Evolutionary conservation across 2,888 invertebrate genomes (phyloP).

Genomic region (Drosophila longiperda): DNA sequence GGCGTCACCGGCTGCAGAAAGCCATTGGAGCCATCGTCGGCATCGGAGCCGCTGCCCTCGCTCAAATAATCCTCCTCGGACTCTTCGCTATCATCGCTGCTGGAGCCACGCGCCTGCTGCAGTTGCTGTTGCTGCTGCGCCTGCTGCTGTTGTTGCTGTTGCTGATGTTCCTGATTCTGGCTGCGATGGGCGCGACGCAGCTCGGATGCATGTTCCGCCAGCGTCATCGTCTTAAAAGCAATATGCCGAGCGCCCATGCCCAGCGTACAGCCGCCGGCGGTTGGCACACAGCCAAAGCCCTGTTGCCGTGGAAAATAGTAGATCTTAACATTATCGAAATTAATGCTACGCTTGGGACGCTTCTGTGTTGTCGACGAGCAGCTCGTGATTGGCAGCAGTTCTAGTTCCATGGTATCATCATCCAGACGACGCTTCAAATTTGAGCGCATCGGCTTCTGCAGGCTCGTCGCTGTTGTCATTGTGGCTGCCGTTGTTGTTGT

Average conservation of each 20-base stretch:
- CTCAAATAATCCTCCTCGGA: constrained; percentile 90
- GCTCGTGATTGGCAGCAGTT: constrained; percentile 48
- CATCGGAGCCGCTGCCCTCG: constrained; percentile 92
- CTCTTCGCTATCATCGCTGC: constrained; percentile 94
- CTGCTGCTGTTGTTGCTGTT: constrained; percentile 75
- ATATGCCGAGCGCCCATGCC: constrained; percentile 93
- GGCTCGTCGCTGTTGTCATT: constrained; percentile 6
- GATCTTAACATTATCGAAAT: constrained; percentile 96
- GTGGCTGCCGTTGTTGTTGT: constrained; percentile 27
- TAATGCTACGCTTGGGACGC: constrained; percentile 92
- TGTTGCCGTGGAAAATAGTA: constrained; percentile 97
- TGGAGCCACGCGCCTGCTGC: constrained; percentile 85
- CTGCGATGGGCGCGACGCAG: constrained; percentile 94
- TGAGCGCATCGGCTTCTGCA: constrained; percentile 86
- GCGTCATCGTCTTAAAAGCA: constrained; percentile 91
- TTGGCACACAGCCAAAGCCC: constrained; percentile 96
- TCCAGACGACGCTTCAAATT: constrained; percentile 88
- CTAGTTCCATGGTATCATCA: constrained; percentile 85
- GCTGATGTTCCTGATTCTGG: constrained; percentile 87
- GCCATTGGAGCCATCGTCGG: constrained; percentile 95
- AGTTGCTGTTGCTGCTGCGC: constrained; percentile 61
- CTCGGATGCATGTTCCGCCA: constrained; percentile 95
- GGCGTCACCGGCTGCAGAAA: constrained; percentile 97
- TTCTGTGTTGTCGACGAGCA: constrained; percentile 74
- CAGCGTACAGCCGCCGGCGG: constrained; percentile 95